Evolutionary conservation across 2,797 vertebrate genomes (phyloP).

Genomic region (Hemitrygon akajei): DNA sequence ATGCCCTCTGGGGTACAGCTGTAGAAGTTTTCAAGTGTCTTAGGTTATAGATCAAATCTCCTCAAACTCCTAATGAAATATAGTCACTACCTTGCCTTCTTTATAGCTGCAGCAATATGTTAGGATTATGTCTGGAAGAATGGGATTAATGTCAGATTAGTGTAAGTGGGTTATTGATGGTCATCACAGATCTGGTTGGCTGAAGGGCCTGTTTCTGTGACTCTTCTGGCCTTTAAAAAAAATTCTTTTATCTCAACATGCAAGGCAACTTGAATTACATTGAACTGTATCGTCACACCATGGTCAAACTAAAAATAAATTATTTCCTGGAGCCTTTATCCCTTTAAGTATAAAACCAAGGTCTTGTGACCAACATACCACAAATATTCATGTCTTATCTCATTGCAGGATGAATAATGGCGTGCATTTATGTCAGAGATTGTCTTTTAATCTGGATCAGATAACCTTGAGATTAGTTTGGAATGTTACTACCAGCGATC

Average conservation of each 20-base stretch:
- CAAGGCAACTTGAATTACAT: not conserved
- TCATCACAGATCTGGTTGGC: no score
- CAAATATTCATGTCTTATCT: not conserved
- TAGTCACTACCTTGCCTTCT: no score
- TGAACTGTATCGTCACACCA: not conserved
- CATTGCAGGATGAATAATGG: not conserved
- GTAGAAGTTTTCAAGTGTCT: no score
- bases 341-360: conserved; percentile 9
- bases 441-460: not conserved
- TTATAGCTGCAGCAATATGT: no score
- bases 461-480: conserved; percentile 11
- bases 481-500: not conserved
- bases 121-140: no score
- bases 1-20: no score
- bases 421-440: not conserved
- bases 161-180: no score
- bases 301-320: not conserved
- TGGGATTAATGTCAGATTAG: no score
- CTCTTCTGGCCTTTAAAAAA: not conserved
- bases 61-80: no score
- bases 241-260: no score
- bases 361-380: not conserved
- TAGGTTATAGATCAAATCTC: no score
- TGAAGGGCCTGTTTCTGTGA: no score
- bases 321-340: not conserved